Base-by-base conservation (phyloP, 2,797 vertebrate species). In the Clarias platycephalus region DNA sequence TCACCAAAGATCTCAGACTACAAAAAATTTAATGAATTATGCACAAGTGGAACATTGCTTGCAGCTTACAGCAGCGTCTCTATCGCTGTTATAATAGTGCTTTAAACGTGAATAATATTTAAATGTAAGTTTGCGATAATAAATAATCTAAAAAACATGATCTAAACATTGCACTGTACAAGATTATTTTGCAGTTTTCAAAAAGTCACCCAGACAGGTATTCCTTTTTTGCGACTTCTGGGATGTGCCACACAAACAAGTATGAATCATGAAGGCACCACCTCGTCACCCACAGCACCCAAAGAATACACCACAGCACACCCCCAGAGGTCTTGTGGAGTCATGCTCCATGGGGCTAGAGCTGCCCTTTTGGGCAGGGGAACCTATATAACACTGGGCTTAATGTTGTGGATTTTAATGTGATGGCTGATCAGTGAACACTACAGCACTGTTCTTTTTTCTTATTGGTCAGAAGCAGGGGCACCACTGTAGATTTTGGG, bases 31-130 rank as follows among this genome's bases (percentile, higher is more conserved):
- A 1, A 76, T 58, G 18, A 76, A 76, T 58, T 57, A 58, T 76
- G 26, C 72, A 58, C 1, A 57, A 76, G 26, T 76, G 72, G 72
- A 57, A 76, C 10, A 24, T 34, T 34, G 55, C 74, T 76, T 76
- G 28, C 55, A 76, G 74, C 74, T 44, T 44, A 76, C 18, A 6
- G 18, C 24, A 49, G 15, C 12, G 26, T 28, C 7, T 28, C n/a
- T 75, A 22, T 57, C 7, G 10, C 28, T 58, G 26, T 55, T 74
- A 53, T 74, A 26, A 75, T 55, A 55, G 15, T 74, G 15, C 55
- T 58, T 58, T 58, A 58, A 12, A 3, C 34, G 9, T 58, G 55
- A 58, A 58, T 76, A 58, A 13, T 31, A 76, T 76, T 76, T 31
- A 37, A 1, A 76, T 58, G 10, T 1, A 76, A 13, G 28, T 76